phyloP scores from a whole-genome alignment of 2,888 invertebrate species.

The Hydraecia micacea region DNA sequence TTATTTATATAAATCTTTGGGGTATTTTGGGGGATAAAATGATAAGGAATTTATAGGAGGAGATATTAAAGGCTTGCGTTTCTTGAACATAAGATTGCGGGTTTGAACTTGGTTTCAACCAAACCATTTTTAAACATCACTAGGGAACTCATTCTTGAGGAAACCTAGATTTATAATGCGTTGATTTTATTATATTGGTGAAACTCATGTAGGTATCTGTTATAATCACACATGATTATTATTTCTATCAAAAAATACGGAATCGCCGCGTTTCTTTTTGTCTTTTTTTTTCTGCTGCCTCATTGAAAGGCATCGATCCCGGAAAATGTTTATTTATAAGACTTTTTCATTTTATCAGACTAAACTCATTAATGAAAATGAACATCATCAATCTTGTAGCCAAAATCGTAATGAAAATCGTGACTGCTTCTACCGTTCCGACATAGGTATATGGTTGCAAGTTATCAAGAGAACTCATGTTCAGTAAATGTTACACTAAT shows the following conservation, averaged over 20 bases:
- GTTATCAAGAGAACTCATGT: not conserved
- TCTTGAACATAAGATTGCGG: not conserved
- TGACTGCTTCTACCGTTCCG: not conserved
- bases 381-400: not conserved
- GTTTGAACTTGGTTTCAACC: not conserved
- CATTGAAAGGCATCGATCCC: not conserved
- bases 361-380: not conserved
- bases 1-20: constrained; percentile 44
- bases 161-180: not conserved
- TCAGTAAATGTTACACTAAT: not conserved
- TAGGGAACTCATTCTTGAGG: not conserved
- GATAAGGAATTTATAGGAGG: not conserved
- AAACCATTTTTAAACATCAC: not conserved
- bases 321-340: not conserved
- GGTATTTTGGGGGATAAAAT: constrained; percentile 4
- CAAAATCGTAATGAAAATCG: not conserved
- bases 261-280: not conserved
- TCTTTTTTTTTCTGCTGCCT: not conserved
- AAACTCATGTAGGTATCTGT: not conserved
- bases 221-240: not conserved
- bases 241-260: not conserved
- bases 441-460: not conserved
- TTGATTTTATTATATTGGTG: not conserved
- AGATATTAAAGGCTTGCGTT: not conserved
- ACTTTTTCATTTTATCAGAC: not conserved